phyloP scores from a whole-genome alignment of 1,140 invertebrate species.

The Tyrophagus putrescentiae region DNA sequence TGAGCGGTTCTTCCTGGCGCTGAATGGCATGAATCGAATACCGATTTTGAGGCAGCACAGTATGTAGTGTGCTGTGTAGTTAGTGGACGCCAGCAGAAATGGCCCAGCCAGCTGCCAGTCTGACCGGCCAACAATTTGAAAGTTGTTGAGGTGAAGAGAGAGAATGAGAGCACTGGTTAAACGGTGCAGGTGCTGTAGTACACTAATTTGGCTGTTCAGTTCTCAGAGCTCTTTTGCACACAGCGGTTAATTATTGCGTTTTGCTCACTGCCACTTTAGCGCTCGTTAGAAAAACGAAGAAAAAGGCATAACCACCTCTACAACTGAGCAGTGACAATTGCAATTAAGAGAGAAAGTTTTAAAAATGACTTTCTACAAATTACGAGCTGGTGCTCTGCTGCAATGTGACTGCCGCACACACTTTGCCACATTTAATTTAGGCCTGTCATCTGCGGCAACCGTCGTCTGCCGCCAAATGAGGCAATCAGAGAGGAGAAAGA shows the following conservation, averaged over 20 bases:
- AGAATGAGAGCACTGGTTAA: too few species aligned
- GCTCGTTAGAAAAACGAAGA: too few species aligned
- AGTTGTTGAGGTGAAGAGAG: too few species aligned
- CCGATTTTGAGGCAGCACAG: neutral
- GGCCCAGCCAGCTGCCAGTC: neutral
- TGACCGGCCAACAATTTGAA: too few species aligned
- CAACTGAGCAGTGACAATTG: neutral
- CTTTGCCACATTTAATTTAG: neutral
- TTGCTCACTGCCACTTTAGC: neutral
- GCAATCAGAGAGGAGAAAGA: neutral
- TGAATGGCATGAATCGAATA: neutral
- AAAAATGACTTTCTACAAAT: neutral
- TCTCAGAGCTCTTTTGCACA: too few species aligned
- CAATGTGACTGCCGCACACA: too few species aligned
- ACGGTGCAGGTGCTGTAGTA: too few species aligned
- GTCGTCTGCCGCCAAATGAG: neutral
- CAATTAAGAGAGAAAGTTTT: neutral
- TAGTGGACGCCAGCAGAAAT: neutral
- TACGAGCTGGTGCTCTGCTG: neutral
- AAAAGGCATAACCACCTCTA: too few species aligned
- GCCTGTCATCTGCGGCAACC: neutral
- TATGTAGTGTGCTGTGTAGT: neutral
- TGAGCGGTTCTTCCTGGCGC: neutral
- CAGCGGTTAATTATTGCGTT: conserved; percentile 5
- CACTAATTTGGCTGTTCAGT: too few species aligned